These are phyloP conservation scores for Catharus bicknelli DNA, from an alignment of 2,113 vertebrate species.

Conservation along the genomic window DNA sequence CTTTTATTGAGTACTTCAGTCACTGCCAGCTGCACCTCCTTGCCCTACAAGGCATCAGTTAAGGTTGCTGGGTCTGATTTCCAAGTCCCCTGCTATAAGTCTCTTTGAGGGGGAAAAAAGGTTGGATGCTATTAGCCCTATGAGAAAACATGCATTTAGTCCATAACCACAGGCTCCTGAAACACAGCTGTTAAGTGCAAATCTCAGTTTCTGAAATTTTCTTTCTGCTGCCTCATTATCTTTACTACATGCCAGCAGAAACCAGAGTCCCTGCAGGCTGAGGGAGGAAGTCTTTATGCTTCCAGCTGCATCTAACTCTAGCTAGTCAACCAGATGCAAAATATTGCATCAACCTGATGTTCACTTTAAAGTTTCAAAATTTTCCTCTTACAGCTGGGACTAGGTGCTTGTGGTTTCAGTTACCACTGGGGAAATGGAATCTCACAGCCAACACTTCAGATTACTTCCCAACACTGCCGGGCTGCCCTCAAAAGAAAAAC, in stretches of 20 bases:
- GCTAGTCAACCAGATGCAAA: conserved; percentile 40
- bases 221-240: conserved; percentile 46
- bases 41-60: not conserved
- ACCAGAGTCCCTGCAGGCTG: not conserved
- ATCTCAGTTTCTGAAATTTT: conserved; percentile 28
- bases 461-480: not conserved
- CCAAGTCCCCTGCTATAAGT: not conserved
- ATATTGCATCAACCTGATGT: conserved; percentile 14
- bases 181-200: conserved; percentile 20
- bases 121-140: not conserved
- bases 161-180: not conserved
- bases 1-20: not conserved
- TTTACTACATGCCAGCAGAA: conserved; percentile 36
- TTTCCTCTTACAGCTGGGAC: not conserved
- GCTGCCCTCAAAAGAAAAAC: conserved; percentile 30
- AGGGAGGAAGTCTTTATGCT: conserved; percentile 12
- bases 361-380: conserved; percentile 23
- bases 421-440: conserved; percentile 23
- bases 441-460: conserved; percentile 11
- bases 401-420: conserved; percentile 38
- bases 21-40: not conserved
- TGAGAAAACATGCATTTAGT: not conserved
- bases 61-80: not conserved
- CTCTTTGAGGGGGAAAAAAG: not conserved
- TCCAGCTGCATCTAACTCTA: conserved; percentile 30